Evolutionary conservation across 2,797 vertebrate genomes (phyloP).

Genomic region (Hafferia zeledoni): DNA sequence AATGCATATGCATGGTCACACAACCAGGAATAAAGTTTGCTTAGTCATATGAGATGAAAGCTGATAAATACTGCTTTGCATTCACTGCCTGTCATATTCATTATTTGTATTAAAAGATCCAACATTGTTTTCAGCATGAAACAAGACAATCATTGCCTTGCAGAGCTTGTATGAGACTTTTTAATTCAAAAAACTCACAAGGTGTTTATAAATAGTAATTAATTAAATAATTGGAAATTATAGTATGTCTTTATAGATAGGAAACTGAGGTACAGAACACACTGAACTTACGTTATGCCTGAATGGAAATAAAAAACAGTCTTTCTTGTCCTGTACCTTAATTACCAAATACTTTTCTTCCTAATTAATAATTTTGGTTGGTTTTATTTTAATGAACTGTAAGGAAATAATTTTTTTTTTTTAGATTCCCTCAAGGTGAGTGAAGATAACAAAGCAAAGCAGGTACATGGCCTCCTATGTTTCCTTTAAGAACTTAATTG

Average conservation of each 20-base stretch:
- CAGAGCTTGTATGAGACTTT: neutral
- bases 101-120: neutral
- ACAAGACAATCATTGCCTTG: neutral
- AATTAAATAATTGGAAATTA: neutral
- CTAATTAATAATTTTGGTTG: constrained; percentile 24
- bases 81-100: neutral
- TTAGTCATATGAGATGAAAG: constrained; percentile 24
- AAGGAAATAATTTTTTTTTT: neutral
- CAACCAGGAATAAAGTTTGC: constrained; percentile 5
- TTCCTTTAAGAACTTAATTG: neutral
- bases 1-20: constrained; percentile 4
- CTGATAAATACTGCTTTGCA: constrained; percentile 20
- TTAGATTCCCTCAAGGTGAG: neutral
- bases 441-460: neutral
- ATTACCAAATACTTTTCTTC: neutral
- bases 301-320: neutral
- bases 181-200: neutral
- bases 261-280: neutral
- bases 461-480: neutral
- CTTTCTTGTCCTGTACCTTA: neutral
- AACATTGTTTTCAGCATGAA: neutral
- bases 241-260: neutral
- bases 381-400: constrained; percentile 23
- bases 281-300: neutral
- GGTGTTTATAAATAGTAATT: neutral